Evolutionary conservation across 2,113 vertebrate genomes (phyloP).

Genomic region (Python bivittatus): DNA sequence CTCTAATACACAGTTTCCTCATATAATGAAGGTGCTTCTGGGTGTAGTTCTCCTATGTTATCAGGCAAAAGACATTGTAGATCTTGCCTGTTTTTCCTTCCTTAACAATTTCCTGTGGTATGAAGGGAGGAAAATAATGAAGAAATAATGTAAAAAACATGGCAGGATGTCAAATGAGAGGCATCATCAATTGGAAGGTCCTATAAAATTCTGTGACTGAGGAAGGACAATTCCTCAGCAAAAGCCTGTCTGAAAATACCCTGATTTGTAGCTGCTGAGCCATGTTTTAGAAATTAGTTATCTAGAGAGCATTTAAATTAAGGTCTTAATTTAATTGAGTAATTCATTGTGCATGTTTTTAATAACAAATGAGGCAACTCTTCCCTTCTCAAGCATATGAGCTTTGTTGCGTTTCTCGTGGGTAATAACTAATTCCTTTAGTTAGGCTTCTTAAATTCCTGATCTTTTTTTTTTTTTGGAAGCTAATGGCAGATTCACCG

Average conservation of each 20-base stretch:
- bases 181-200: no score
- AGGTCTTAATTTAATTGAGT: not conserved
- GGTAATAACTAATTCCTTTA: constrained; percentile 51
- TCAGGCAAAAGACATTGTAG: no score
- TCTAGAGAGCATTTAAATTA: not conserved
- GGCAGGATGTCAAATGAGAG: no score
- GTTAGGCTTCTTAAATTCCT: constrained; percentile 44
- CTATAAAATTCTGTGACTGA: no score
- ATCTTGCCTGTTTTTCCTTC: no score
- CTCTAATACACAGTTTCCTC: not conserved
- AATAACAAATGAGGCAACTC: constrained; percentile 48
- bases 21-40: not conserved
- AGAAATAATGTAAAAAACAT: no score
- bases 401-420: constrained; percentile 53
- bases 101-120: no score
- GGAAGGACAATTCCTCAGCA: no score
- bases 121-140: no score
- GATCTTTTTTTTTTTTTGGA: constrained; percentile 39
- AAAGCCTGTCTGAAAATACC: not conserved
- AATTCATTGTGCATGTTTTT: not conserved
- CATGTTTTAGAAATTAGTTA: not conserved
- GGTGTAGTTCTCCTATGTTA: no score
- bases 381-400: constrained; percentile 32
- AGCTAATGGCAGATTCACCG: constrained; percentile 45
- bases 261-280: not conserved